Evolutionary conservation across 2,888 invertebrate genomes (phyloP), one percentile per base, ranked within the genome.

Genomic region (Coremacera marginata): DNA sequence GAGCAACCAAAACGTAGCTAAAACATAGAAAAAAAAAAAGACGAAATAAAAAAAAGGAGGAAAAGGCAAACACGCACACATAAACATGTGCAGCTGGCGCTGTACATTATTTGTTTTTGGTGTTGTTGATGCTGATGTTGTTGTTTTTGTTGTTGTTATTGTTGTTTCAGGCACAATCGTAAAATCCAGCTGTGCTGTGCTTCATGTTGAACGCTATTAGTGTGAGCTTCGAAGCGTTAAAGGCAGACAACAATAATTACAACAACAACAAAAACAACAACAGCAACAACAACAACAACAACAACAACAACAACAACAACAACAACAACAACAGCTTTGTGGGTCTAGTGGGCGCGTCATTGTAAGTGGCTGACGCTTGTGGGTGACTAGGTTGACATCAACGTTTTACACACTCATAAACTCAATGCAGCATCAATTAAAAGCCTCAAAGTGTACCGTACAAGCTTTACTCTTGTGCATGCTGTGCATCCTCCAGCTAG

Each of bases 341-440:
- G 44, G 44, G 44, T 11, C 11, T 44, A 44, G 44, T 44, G 44
- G 44, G 44, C 11, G 44, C 44, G 14, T 44, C 44, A 44, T 3
- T 44, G 14, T 44, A 44, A 44, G 44, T 44, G 44, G 44, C 44
- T 14, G 14, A 44, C 44, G 14, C n/a, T 65, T 9, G 51, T n/a
- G 9, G 68, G 27, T 60, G 60, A n/a, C n/a, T n/a, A n/a, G 25
- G 25, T 14, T 68, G 51, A 27, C 5, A 34, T 8, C 16, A n/a
- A 19, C n/a, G 65, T 65, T 34, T 34, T 49, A 22, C 60, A 34
- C n/a, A 67, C 44, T 67, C 68, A 51, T 60, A 71, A 60, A 60
- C 60, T 60, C 60, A 51, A 27, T 68, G 71, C 37, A 71, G 55
- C 72, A 74, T 51, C 74, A 74, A 74, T 65, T 65, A 63, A 67